These are phyloP conservation scores for Oryzias curvinotus DNA, from an alignment of 2,113 vertebrate species.

Conservation along the genomic window DNA sequence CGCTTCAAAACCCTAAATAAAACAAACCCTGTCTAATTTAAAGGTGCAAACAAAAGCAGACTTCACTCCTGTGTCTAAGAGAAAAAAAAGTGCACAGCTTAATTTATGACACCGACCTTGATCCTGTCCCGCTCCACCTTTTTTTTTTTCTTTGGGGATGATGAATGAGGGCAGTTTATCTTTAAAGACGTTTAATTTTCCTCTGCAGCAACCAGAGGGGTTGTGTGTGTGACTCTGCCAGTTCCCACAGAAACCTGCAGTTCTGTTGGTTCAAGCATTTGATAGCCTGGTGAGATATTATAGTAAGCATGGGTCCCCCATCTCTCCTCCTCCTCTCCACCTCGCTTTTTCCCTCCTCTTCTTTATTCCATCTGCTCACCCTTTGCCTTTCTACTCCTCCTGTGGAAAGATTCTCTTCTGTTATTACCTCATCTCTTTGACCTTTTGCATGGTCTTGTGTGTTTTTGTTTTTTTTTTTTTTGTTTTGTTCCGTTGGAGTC, in stretches of 20 bases:
- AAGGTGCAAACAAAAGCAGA: slow-evolving; percentile 15
- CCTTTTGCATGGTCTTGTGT: slow-evolving; percentile 17
- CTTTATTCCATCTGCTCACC: not conserved
- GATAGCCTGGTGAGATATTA: slow-evolving; percentile 62
- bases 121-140: slow-evolving; percentile 42
- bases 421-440: slow-evolving; percentile 52
- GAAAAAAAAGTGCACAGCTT: slow-evolving; percentile 33
- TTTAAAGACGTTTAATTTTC: slow-evolving; percentile 53
- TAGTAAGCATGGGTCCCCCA: slow-evolving; percentile 46
- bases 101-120: slow-evolving; percentile 43
- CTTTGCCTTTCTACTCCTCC: slow-evolving; percentile 17
- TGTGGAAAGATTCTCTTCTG: slow-evolving; percentile 40
- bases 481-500: slow-evolving; percentile 44
- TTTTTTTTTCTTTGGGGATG: slow-evolving; percentile 27
- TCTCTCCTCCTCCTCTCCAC: slow-evolving; percentile 16
- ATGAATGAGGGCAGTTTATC: slow-evolving; percentile 35
- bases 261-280: slow-evolving; percentile 36
- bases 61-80: slow-evolving; percentile 24
- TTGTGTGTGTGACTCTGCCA: slow-evolving; percentile 17
- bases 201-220: slow-evolving; percentile 37
- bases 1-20: slow-evolving; percentile 9
- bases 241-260: slow-evolving; percentile 62
- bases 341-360: slow-evolving; percentile 15
- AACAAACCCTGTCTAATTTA: slow-evolving; percentile 32
- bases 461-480: slow-evolving; percentile 4